Conservation (phyloP, 2,797 vertebrate species). For the Alosa sapidissima region DNA sequence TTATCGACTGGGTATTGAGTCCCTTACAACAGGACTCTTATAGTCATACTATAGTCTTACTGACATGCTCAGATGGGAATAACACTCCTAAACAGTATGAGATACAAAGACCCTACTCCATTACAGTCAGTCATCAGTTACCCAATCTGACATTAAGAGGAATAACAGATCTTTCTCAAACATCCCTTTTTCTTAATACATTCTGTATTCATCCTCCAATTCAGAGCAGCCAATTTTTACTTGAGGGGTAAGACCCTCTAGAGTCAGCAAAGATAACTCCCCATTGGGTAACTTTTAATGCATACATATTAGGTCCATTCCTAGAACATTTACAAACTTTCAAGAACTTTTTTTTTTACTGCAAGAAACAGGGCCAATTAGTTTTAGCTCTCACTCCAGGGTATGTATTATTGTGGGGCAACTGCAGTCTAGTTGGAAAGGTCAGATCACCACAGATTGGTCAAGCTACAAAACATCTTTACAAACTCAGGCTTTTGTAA, state of each 20-base stretch:
- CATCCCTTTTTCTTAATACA: neutral
- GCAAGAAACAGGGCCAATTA: neutral
- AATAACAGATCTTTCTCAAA: neutral
- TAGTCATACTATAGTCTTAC: neutral
- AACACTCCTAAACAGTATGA: neutral
- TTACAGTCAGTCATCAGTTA: neutral
- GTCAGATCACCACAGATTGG: neutral
- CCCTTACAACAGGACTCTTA: neutral
- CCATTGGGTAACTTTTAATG: neutral
- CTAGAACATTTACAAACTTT: neutral
- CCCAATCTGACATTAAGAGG: neutral
- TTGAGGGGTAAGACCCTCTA: neutral
- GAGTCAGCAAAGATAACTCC: neutral
- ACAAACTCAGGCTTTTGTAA: neutral
- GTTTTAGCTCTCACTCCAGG: neutral
- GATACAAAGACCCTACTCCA: neutral
- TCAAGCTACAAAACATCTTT: neutral
- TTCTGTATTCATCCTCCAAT: neutral
- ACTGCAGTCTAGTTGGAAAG: neutral
- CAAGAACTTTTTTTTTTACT: neutral
- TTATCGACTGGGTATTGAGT: slow-evolving; percentile 28
- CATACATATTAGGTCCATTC: neutral
- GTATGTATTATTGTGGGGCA: neutral
- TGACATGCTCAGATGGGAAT: neutral
- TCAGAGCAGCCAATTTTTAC: neutral